Base-by-base conservation (phyloP, 2,113 vertebrate species). In the Choloepus hoffmanni region DNA sequence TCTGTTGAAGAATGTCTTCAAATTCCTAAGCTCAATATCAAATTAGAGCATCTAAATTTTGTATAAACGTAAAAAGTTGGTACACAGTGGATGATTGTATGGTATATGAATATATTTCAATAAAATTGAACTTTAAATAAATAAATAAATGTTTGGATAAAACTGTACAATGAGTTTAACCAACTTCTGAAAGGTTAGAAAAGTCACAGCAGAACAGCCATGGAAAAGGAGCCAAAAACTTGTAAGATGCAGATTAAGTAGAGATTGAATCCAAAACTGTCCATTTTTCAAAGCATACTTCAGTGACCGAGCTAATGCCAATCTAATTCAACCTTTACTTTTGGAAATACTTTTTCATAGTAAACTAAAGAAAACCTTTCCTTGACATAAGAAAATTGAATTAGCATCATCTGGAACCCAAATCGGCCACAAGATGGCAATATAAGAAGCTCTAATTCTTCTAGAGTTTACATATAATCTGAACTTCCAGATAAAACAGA, bases 401-500 rank as follows among this genome's bases (percentile, higher is more conserved):
- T 65, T 81, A 19, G 7, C 33, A 81, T 73, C 16, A 48, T 77
- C 62, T 82, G 43, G n/a, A 68, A 43, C 48, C 21, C 24, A 92
- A 43, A 6, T 55, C 16, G 8, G 33, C 95, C 97, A 96, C 95
- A 89, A 94, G 95, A 96, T 93, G 96, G 89, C 95, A 94, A 63
- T 63, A 43, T 74, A 72, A 88, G 81, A 95, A 77, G 40, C 12
- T 76, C 84, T 68, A 45, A 87, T 77, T 88, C 92, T 95, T 85
- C 30, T 50, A 70, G 76, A 12, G 45, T 9, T 84, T 86, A 45
- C 60, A 5, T 72, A 23, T 90, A 70, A 94, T 45, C 62, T 77
- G 62, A 95, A 88, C 7, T 72, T 95, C 82, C 28, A 96, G 67
- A n/a, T 89, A 78, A 97, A 92, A 95, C 30, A 88, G 65, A 82